Base-by-base conservation (phyloP, 2,888 invertebrate species). In the Uropetala carovei region DNA sequence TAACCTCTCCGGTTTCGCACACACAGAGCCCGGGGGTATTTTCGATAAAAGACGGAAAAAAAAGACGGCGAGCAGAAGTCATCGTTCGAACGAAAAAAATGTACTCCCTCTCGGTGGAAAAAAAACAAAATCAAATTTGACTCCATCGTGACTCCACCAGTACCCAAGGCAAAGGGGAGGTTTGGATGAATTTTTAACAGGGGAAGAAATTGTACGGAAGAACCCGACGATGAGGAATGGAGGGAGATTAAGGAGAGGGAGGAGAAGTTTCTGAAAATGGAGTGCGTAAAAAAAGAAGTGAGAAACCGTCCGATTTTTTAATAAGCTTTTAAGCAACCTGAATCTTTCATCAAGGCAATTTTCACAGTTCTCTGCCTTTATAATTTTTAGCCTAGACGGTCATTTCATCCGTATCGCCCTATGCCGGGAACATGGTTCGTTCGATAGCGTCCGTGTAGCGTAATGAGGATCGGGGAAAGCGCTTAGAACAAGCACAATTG, bases 291-390 rank as follows among this genome's bases (percentile, higher is more conserved):
- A 11, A 75, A 75, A n/a, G n/a, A 13, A 18, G 22, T 27, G 27
- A 75, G 75, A 4, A 27, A 4, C 27, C 27, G 22, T 27, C 22
- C 27, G 22, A 3, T 75, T 75, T 75, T 75, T 75, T 75, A 75
- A 75, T 22, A 22, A 75, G 75, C 75, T 75, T 75, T 75, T 75
- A 75, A 75, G 75, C 75, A 27, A 22, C 27, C 27, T 75, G 75
- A 75, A 75, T 75, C 75, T 75, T 75, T 75, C 75, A 75, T 75
- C 27, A 22, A 27, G 75, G 27, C 75, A 27, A 75, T 75, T 75
- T 75, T 27, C 4, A 22, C 22, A 22, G 75, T 10, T 75, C 8
- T 75, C 27, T 22, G 22, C 22, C 75, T 75, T 27, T 27, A 4
- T 4, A 27, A 22, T 10, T 22, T 75, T 22, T 75, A 75, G 75